Evolutionary conservation across 2,113 vertebrate species (phyloP).

Genomic region (Scartelaos histophorus): DNA sequence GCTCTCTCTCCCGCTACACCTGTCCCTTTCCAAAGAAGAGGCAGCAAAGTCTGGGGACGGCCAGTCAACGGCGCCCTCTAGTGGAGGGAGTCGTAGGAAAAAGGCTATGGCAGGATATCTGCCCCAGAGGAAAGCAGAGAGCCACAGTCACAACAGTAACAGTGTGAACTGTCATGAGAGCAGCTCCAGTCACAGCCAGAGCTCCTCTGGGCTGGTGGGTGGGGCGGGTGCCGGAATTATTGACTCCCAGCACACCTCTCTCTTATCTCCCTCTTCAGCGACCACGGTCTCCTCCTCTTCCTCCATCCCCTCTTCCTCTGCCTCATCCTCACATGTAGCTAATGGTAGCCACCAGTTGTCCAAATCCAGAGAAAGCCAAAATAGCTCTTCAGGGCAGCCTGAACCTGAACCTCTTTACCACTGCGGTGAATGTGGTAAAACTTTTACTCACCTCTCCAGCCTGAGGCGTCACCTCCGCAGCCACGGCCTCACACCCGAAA

Average conservation of each 20-base stretch:
- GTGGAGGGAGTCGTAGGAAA: slow-evolving; percentile 79
- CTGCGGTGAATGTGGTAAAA: slow-evolving; percentile 81
- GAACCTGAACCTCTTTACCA: slow-evolving; percentile 78
- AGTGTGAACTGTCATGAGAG: slow-evolving; percentile 68
- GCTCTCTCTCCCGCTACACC: slow-evolving; percentile 78
- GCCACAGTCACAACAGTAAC: slow-evolving; percentile 54
- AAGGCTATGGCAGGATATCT: slow-evolving; percentile 83
- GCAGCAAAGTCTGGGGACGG: slow-evolving; percentile 61
- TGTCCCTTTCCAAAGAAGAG: slow-evolving; percentile 79
- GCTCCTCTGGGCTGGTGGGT: slow-evolving; percentile 72
- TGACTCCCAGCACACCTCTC: slow-evolving; percentile 70
- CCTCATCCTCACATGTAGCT: slow-evolving; percentile 75
- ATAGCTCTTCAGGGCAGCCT: slow-evolving; percentile 58
- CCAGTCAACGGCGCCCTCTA: slow-evolving; percentile 57
- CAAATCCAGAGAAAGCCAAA: slow-evolving; percentile 68
- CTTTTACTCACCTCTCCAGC: slow-evolving; percentile 80
- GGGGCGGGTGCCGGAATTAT: slow-evolving; percentile 69
- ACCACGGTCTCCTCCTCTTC: slow-evolving; percentile 75
- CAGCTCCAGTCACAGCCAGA: slow-evolving; percentile 73
- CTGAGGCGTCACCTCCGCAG: slow-evolving; percentile 78
- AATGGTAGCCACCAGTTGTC: slow-evolving; percentile 72
- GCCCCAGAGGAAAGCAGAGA: slow-evolving; percentile 78
- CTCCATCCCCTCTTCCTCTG: slow-evolving; percentile 71
- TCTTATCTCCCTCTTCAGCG: slow-evolving; percentile 73
- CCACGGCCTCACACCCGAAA: slow-evolving; percentile 72